Base-by-base conservation (phyloP, 2,113 vertebrate genomes). In the Balaeniceps rex region DNA sequence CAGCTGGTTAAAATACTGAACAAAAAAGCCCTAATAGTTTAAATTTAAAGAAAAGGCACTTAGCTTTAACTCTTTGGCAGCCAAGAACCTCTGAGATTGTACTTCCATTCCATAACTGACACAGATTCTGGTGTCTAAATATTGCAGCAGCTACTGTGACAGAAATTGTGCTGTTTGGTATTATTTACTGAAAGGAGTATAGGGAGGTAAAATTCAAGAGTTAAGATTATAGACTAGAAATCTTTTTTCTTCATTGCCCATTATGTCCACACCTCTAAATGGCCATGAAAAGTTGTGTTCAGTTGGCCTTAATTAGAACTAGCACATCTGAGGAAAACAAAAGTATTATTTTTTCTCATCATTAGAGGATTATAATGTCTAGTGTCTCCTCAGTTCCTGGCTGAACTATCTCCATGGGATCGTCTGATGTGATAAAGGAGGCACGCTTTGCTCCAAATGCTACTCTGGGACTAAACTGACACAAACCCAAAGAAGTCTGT, bases 1-100 rank as follows among this genome's bases (percentile, higher is more conserved):
- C 54, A 78, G 25, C 68, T 85, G 46, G 54, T 85, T 88, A 83
- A 87, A 90, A 82, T 74, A 68, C 69, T 33, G 72, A 90, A 80
- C 23, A 22, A 93, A 92, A 55, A 55, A 60, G 14, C 42, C 7
- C 15, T 52, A 71, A 60, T 25, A 85, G 11, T 90, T 94, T 83
- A 52, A 81, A 70, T 79, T 55, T 80, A 68, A 84, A 95, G 69
- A 71, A 79, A 89, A 88, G 21, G 4, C 25, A 7, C 14, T 85
- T 46, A 60, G 12, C 24, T 69, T 88, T 89, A 83, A 60, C 10
- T 11, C 26, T 63, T 34, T 46, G 64, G 17, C 7, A 78, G 36
- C 31, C 19, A 75, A 46, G n/a, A 90, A 60, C 25, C 8, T n/a
- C 11, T 33, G n/a, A 76, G 58, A 19, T 23, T 31, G 6, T 64